Base-by-base conservation (phyloP, 2,797 vertebrate genomes). In the Spinibarbus caldwelli region DNA sequence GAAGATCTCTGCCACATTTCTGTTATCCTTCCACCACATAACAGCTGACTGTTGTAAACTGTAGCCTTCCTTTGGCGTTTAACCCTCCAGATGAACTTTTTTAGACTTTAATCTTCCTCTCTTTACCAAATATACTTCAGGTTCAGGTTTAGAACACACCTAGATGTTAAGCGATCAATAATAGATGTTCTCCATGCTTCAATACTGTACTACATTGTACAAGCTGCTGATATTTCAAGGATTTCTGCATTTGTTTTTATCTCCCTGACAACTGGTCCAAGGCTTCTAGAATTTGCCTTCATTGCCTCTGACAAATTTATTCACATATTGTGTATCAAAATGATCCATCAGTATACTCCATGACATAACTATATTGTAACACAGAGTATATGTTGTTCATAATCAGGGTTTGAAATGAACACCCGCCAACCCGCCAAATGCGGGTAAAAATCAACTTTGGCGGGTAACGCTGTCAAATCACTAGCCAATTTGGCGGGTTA, bases 1-100 rank as follows among this genome's bases (percentile, higher is more conserved):
- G 45, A 29, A 54, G 72, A 77, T 43, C 59, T 84, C 62, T 54
- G 29, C 6, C 41, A 83, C 14, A 75, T 47, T 52, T 76, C 79
- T 47, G 21, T 80, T 29, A 5, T 47, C 49, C 31, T 64, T 52
- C 59, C 49, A 67, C 75, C 47, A 21, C 45, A 70, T 78, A 78
- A 84, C 31, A 1, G 9, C 17, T 57, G 36, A 36, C 26, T 49
- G 34, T 57, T 77, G 23, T 57, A 72, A 72, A 21, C 67, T 12
- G 17, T 59, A 82, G 31, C 36, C 29, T 77, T 43, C 41, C n/a
- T n/a, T n/a, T n/a, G n/a, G n/a, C n/a, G n/a, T n/a, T n/a, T n/a
- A n/a, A 29, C 1, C 34, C 17, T 71, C n/a, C 10, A 45, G 68
- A 72, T 59, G 0, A 31, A 59, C 12, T 41, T 41, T 17, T 57